These are phyloP conservation scores for Ploceus nigricollis DNA, from an alignment of 2,113 vertebrate species.

Conservation along the genomic window DNA sequence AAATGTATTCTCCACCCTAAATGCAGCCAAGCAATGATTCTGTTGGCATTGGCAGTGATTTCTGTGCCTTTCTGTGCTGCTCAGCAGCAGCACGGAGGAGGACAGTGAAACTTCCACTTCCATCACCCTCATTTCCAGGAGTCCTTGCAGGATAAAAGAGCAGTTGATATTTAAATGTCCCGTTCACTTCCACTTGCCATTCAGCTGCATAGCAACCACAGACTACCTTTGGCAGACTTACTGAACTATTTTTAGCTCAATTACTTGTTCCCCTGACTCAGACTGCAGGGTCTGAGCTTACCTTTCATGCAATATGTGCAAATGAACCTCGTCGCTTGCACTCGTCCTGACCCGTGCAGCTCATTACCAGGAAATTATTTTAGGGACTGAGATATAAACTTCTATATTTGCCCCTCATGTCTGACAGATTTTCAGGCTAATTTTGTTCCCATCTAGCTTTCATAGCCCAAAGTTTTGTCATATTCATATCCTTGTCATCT, in stretches of 20 bases:
- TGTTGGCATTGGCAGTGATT: background rate
- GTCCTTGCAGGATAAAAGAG: background rate
- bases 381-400: background rate
- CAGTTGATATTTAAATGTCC: background rate
- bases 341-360: background rate
- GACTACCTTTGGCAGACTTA: slow-evolving; percentile 10
- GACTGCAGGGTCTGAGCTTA: slow-evolving; percentile 11
- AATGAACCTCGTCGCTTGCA: background rate
- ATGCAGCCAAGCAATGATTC: background rate
- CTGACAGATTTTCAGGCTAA: background rate
- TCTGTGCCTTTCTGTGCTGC: background rate
- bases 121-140: background rate
- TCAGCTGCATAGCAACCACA: slow-evolving; percentile 41
- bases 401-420: background rate
- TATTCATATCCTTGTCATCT: background rate
- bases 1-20: background rate
- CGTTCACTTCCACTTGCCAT: slow-evolving; percentile 2
- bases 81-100: background rate
- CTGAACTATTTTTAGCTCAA: slow-evolving; percentile 48
- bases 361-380: background rate
- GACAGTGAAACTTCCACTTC: background rate
- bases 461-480: background rate
- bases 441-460: background rate
- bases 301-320: background rate
- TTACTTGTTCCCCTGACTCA: slow-evolving; percentile 37